Evolutionary conservation across 2,888 invertebrate genomes (phyloP).

Genomic region (Acrobasis suavella): DNA sequence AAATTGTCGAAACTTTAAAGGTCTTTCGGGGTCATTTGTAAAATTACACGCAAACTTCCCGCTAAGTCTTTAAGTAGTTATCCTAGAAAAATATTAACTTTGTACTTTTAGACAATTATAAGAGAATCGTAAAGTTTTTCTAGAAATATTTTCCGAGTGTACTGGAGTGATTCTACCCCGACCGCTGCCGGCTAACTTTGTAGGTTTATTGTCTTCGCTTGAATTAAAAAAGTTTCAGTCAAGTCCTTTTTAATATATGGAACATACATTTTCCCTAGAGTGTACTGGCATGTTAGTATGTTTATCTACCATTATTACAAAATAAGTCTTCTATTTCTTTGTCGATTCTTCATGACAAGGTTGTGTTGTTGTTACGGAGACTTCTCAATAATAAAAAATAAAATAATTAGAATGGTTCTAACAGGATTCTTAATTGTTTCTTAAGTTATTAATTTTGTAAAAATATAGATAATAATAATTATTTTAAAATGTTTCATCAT

Average conservation of each 20-base stretch:
- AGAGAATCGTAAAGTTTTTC: conserved; percentile 40
- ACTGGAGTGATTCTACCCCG: conserved; percentile 41
- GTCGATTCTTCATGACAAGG: no score
- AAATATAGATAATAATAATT: no score
- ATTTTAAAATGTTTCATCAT: no score
- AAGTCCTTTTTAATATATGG: conserved; percentile 43
- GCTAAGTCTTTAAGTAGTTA: conserved; percentile 6
- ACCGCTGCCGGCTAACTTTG: conserved; percentile 49
- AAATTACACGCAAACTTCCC: conserved; percentile 10
- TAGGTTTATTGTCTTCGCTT: conserved; percentile 62
- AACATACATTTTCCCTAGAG: conserved; percentile 43
- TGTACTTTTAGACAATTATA: conserved; percentile 27
- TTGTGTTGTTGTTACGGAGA: no score
- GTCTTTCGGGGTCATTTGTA: conserved; percentile 4
- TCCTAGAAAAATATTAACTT: conserved; percentile 9
- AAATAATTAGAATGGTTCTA: no score
- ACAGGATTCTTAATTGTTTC: no score
- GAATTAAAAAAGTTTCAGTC: conserved; percentile 67
- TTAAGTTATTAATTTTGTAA: no score
- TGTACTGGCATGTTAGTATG: conserved; percentile 31
- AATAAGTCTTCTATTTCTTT: conserved; percentile 15
- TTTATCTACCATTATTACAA: no score
- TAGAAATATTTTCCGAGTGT: conserved; percentile 45
- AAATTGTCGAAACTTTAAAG: conserved; percentile 14
- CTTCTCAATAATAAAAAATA: no score